These are phyloP conservation scores for Diorhabda elongata DNA, from an alignment of 1,140 invertebrate species.

Conservation along the genomic window DNA sequence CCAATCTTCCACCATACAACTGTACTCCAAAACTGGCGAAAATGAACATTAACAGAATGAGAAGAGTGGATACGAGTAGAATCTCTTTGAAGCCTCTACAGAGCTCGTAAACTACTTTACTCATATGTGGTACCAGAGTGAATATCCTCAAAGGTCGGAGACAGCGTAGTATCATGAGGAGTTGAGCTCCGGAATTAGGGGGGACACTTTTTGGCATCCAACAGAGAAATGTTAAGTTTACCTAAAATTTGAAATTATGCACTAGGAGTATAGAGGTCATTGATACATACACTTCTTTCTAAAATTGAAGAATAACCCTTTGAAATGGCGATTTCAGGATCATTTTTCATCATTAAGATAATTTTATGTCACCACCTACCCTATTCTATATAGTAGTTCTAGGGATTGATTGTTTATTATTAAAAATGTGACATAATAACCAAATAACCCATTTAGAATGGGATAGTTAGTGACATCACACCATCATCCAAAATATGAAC, in stretches of 20 bases:
- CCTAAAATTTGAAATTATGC: slow-evolving; percentile 51
- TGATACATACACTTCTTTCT: not conserved
- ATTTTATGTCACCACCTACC: too few species aligned
- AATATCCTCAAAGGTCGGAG: slow-evolving; percentile 95
- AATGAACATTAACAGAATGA: slow-evolving; percentile 98
- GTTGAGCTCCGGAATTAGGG: slow-evolving; percentile 86
- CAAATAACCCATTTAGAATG: too few species aligned
- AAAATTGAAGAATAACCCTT: too few species aligned
- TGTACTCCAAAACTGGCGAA: slow-evolving; percentile 99
- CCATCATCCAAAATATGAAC: too few species aligned
- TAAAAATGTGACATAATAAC: too few species aligned
- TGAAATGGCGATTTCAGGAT: too few species aligned
- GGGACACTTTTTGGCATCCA: slow-evolving; percentile 94
- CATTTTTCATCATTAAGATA: too few species aligned
- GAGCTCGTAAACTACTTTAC: slow-evolving; percentile 97
- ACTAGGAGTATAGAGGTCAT: not conserved
- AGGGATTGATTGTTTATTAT: too few species aligned
- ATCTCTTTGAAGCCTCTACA: slow-evolving; percentile 99
- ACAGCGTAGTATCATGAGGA: slow-evolving; percentile 95
- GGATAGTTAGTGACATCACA: too few species aligned
- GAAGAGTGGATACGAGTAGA: slow-evolving; percentile 89
- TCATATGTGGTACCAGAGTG: slow-evolving; percentile 97
- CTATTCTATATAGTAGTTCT: too few species aligned
- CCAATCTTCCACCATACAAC: slow-evolving; percentile 91
- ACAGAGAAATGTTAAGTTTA: slow-evolving; percentile 88